These are phyloP conservation scores for Leucophenga montana DNA, from an alignment of 2,888 invertebrate species.

Conservation along the genomic window DNA sequence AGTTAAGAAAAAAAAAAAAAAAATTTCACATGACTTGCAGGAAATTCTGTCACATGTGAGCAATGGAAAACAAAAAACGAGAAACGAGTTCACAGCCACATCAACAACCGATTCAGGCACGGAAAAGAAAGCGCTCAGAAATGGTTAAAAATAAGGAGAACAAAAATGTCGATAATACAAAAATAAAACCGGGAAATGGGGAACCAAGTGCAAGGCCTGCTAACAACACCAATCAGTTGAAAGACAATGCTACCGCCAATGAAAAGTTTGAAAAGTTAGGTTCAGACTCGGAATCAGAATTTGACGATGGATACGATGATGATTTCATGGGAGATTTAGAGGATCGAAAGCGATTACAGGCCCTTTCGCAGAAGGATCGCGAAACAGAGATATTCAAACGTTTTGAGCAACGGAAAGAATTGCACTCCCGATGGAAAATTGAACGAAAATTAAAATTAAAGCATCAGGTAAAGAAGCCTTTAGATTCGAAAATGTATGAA, in stretches of 20 bases:
- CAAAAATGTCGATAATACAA: conserved; percentile 65
- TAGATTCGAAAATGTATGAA: too few relatives aligned
- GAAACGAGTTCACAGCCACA: conserved; percentile 72
- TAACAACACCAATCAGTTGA: too few relatives aligned
- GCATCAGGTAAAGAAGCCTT: too few relatives aligned
- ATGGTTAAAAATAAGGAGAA: conserved; percentile 64
- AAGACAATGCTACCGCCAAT: too few relatives aligned
- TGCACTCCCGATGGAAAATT: conserved; percentile 95
- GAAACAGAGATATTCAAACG: conserved; percentile 98
- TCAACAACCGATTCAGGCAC: conserved; percentile 75
- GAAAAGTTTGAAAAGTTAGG: too few relatives aligned
- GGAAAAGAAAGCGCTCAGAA: conserved; percentile 72
- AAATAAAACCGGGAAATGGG: conserved; percentile 57
- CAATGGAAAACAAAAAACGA: conserved; percentile 79
- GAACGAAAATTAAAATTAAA: too few relatives aligned
- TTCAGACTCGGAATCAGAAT: conserved; percentile 88
- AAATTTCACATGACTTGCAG: conserved; percentile 74
- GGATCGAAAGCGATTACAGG: too few relatives aligned
- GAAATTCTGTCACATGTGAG: conserved; percentile 87
- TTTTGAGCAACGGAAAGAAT: conserved; percentile 93
- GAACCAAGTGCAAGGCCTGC: conserved; percentile 52
- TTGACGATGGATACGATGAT: conserved; percentile 97
- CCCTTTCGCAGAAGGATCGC: conserved; percentile 96
- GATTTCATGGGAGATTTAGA: conserved; percentile 98
- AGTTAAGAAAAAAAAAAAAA: background rate